Base-by-base conservation (phyloP, 2,113 vertebrate species). In the Apodemus sylvaticus region DNA sequence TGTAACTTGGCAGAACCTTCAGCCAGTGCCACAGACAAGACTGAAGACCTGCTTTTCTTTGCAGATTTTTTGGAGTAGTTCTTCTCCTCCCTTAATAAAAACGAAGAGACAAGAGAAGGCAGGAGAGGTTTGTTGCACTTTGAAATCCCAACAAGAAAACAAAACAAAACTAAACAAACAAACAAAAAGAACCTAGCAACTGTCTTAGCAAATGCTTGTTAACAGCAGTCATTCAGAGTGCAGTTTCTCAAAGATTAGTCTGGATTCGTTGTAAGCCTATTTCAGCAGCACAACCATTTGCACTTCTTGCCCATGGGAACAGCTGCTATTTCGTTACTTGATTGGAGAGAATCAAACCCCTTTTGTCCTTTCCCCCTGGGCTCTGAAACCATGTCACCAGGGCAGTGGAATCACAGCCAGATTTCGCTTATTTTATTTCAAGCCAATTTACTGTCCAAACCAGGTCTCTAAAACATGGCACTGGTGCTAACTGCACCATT, bases 231-330 rank as follows among this genome's bases (percentile, higher is more conserved):
- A 86, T 79, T 97, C 60, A 88, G 70, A 94, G 55, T 88, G 71
- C 82, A 89, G 95, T 95, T 96, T 96, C 88, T 55, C 85, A 64
- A 97, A 96, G 97, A 96, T 98, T 96, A 96, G 90, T 90, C 90
- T 81, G 94, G 95, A 96, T 95, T 96, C 90, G 71, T 62, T 79
- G 66, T 96, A 97, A 97, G 95, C 92, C 96, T 86, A 0, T 96
- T 90, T 94, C 68, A 34, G 92, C 39, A 81, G 93, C 93, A 53
- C 88, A 97, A 55, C 89, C 94, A 93, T 98, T 96, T 96, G 90
- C 94, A 70, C 36, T 45, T 11, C 90, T 79, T 89, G 92, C 95
- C 94, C 96, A 5, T 86, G 96, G 97, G 95, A 97, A 94, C 93
- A 94, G 94, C 94, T 97, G 97, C 95, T 96, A 86, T 97, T 95